Evolutionary conservation across 2,797 vertebrate genomes (phyloP).

Genomic region (Lutjanus campechanus): DNA sequence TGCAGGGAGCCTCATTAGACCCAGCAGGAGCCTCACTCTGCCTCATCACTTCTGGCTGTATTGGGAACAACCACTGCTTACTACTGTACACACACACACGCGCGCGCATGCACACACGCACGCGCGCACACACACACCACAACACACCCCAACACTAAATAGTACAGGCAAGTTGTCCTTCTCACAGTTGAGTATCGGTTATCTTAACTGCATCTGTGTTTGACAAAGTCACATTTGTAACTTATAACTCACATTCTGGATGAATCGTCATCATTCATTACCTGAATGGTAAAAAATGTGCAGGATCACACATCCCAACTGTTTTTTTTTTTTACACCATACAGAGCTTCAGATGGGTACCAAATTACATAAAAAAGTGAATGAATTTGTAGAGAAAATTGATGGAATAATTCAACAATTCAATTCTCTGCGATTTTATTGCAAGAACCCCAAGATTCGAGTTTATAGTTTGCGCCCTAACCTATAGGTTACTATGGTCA

Average conservation of each 20-base stretch:
- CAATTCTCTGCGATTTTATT: no score
- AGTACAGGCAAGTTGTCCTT: constrained; percentile 49
- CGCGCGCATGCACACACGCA: constrained; percentile 36
- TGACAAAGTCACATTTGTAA: constrained; percentile 10
- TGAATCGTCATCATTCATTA: constrained; percentile 5
- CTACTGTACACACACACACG: constrained; percentile 49
- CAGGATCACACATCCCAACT: neutral
- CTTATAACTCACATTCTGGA: constrained; percentile 11
- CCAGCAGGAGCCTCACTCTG: constrained; percentile 83
- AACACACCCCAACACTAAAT: constrained; percentile 29
- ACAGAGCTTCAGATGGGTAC: neutral
- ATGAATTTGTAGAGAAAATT: neutral
- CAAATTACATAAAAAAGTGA: neutral
- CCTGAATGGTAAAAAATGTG: neutral
- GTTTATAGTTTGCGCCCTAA: neutral
- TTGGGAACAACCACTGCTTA: constrained; percentile 71
- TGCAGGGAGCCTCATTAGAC: constrained; percentile 87
- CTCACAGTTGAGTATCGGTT: constrained; percentile 35
- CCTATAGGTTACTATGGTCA: neutral
- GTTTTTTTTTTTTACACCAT: neutral
- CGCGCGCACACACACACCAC: constrained; percentile 28
- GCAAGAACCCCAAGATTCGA: neutral
- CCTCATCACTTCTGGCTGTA: constrained; percentile 83
- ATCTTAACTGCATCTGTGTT: constrained; percentile 23
- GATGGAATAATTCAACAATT: no score